Evolutionary conservation across 2,113 vertebrate species (phyloP).

Genomic region (Emydura subglobosa): DNA sequence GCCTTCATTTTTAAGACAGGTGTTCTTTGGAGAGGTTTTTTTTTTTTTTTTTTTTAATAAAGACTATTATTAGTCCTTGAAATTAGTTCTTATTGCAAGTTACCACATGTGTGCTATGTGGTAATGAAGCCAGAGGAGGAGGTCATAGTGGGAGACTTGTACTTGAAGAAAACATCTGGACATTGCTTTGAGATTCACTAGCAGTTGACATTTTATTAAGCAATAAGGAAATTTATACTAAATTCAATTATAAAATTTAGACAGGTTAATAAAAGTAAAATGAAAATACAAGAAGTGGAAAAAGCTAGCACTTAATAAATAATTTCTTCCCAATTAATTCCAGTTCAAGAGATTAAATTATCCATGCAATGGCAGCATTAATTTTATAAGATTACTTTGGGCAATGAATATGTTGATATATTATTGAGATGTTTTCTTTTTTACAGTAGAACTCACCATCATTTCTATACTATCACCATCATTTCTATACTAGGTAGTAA

Average conservation of each 20-base stretch:
- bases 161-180: constrained; percentile 70
- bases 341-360: background rate
- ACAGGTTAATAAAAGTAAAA: constrained; percentile 49
- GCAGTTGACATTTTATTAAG: constrained; percentile 72
- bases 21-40: constrained; percentile 60
- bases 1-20: constrained; percentile 67
- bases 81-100: constrained; percentile 74
- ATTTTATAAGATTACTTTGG: background rate
- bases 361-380: background rate
- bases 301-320: background rate
- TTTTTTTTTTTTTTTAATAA: constrained; percentile 72
- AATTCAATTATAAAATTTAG: constrained; percentile 60
- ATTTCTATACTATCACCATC: constrained; percentile 23
- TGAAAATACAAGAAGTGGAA: constrained; percentile 28
- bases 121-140: constrained; percentile 62
- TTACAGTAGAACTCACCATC: background rate
- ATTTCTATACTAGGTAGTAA: constrained; percentile 20
- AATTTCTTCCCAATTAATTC: background rate
- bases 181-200: constrained; percentile 65
- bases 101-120: constrained; percentile 64
- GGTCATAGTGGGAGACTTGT: constrained; percentile 67
- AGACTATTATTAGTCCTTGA: constrained; percentile 75
- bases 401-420: background rate
- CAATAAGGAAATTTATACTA: constrained; percentile 57
- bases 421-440: background rate